These are phyloP conservation scores for Papilio dardanus DNA, from an alignment of 1,140 invertebrate species.

Conservation along the genomic window DNA sequence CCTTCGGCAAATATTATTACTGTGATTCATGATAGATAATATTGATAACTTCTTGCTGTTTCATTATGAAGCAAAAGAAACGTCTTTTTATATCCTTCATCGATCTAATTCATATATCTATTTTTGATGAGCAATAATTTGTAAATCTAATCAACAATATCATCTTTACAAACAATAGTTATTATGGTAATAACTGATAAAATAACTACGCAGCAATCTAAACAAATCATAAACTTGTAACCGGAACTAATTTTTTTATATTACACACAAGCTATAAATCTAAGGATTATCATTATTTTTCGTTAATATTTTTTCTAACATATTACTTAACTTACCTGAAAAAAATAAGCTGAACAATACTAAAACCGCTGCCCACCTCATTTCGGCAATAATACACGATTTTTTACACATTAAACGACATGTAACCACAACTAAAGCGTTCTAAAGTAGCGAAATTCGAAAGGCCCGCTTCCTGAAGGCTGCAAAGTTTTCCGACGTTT, in stretches of 20 bases:
- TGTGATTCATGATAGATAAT: neutral
- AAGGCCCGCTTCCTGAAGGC: neutral
- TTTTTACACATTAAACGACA: slow-evolving; percentile 48
- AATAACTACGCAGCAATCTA: neutral
- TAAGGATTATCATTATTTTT: neutral
- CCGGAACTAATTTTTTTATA: neutral
- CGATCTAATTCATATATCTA: neutral
- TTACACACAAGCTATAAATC: neutral
- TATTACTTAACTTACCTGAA: slow-evolving; percentile 53
- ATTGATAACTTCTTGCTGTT: neutral
- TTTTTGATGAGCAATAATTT: neutral
- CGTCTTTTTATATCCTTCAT: neutral
- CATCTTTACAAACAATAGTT: neutral
- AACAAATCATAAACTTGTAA: neutral
- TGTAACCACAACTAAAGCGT: slow-evolving; percentile 36
- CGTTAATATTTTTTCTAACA: neutral
- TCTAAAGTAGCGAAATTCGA: neutral
- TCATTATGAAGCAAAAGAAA: neutral
- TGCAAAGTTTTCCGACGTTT: slow-evolving; percentile 31
- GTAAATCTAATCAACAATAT: neutral
- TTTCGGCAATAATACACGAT: slow-evolving; percentile 41
- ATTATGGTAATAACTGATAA: neutral
- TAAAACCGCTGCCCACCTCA: slow-evolving; percentile 53
- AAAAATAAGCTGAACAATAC: slow-evolving; percentile 47
- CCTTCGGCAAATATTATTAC: neutral